Evolutionary conservation across 1,140 invertebrate genomes (phyloP).

Genomic region (Caenorhabditis brenneri): DNA sequence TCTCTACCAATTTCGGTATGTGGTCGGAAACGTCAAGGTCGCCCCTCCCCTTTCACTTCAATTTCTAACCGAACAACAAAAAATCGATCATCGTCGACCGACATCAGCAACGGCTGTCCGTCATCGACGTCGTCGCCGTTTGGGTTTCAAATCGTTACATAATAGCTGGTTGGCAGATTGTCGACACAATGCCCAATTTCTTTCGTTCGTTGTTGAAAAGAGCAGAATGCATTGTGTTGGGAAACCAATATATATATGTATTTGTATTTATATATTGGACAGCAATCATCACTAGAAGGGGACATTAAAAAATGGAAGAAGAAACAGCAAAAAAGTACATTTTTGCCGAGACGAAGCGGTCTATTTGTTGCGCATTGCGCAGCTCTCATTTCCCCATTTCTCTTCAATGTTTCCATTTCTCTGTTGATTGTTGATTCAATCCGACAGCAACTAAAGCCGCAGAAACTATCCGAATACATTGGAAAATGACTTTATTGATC

Average conservation of each 20-base stretch:
- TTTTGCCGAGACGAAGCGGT: conserved; percentile 22
- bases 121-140: neutral
- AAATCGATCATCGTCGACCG: conserved; percentile 28
- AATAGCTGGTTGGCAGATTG: conserved; percentile 37
- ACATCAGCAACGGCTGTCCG: neutral
- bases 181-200: neutral
- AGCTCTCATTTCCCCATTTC: neutral
- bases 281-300: neutral
- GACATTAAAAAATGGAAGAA: neutral
- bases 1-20: conserved; percentile 23
- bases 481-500: conserved; percentile 19
- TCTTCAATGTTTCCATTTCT: conserved; percentile 17
- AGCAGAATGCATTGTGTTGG: conserved; percentile 25
- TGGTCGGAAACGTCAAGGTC: conserved; percentile 39
- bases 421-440: conserved; percentile 33
- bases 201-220: neutral
- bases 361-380: conserved; percentile 8
- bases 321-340: neutral
- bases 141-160: conserved; percentile 4
- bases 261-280: too few relatives aligned
- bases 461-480: conserved; percentile 40
- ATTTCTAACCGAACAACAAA: conserved; percentile 38
- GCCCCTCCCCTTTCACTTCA: neutral
- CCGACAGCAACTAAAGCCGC: conserved; percentile 36
- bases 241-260: conserved; percentile 21